These are phyloP conservation scores for Rutpela maculata DNA, from an alignment of 2,888 invertebrate species.

Conservation along the genomic window DNA sequence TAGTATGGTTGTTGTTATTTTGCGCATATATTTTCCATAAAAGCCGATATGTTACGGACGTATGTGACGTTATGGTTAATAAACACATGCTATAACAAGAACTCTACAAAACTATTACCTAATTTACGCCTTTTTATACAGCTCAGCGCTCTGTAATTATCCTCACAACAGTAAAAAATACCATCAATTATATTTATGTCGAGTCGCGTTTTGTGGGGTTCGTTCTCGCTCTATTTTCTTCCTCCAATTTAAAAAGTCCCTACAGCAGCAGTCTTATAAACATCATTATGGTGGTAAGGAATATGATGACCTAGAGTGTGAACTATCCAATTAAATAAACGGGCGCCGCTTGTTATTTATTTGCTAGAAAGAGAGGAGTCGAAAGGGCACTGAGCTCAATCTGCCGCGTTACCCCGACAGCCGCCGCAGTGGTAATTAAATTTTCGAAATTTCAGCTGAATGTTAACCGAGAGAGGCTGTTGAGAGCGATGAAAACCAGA, in stretches of 20 bases:
- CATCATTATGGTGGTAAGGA: slow-evolving; percentile 26
- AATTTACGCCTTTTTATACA: too few species aligned
- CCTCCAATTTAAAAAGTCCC: slow-evolving; percentile 4
- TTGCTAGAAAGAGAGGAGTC: not conserved
- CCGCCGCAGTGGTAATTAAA: slow-evolving; percentile 61
- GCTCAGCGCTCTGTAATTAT: too few species aligned
- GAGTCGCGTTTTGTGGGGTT: not conserved
- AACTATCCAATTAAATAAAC: slow-evolving; percentile 24
- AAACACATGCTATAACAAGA: too few species aligned
- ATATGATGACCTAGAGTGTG: slow-evolving; percentile 38
- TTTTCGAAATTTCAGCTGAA: slow-evolving; percentile 55
- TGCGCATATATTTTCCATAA: too few species aligned
- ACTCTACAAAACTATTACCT: too few species aligned
- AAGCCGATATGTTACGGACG: slow-evolving; percentile 12
- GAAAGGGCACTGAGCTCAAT: slow-evolving; percentile 43
- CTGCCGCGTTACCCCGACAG: slow-evolving; percentile 59
- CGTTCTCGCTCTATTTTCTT: not conserved
- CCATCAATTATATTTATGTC: too few species aligned
- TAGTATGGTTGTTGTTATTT: not conserved
- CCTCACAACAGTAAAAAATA: too few species aligned
- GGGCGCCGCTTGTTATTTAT: not conserved
- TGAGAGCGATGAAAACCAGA: not conserved
- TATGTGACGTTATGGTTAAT: not conserved
- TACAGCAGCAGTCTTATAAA: not conserved
- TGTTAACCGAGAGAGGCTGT: slow-evolving; percentile 40